Percentiles rank a stretch among this genome's conserved stretches.
phyloP scores from a whole-genome alignment of 2,113 vertebrate species.

The Apteryx mantelli region DNA sequence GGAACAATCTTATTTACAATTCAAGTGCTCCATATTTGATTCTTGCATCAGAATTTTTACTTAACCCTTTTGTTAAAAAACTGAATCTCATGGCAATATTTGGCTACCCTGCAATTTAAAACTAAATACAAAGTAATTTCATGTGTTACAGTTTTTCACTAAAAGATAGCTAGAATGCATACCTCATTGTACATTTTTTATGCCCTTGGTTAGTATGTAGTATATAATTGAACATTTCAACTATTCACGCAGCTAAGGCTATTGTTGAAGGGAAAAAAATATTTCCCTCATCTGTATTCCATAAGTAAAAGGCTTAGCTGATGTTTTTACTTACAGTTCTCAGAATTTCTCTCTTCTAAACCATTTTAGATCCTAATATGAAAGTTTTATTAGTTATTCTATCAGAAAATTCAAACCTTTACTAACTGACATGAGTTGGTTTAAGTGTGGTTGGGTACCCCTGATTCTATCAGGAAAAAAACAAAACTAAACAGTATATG shows the following conservation, averaged over 20 bases:
- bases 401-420: constrained; percentile 71
- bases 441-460: constrained; percentile 57
- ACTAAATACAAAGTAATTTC: not conserved
- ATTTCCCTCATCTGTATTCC: constrained; percentile 31
- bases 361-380: constrained; percentile 66
- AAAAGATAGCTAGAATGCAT: not conserved
- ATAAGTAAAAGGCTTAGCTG: constrained; percentile 71
- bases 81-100: not conserved
- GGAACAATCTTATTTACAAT: constrained; percentile 38
- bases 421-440: constrained; percentile 56
- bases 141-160: not conserved
- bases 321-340: constrained; percentile 86
- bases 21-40: constrained; percentile 10
- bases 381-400: constrained; percentile 67
- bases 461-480: constrained; percentile 46
- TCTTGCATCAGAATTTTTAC: constrained; percentile 40
- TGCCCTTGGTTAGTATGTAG: not conserved
- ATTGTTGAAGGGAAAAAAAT: not conserved
- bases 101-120: not conserved
- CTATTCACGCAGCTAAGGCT: not conserved
- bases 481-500: not conserved
- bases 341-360: constrained; percentile 78
- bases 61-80: constrained; percentile 25
- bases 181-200: not conserved
- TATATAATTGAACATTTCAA: constrained; percentile 38